Base-by-base conservation (phyloP, 2,113 vertebrate genomes). In the Notothenia rossii region DNA sequence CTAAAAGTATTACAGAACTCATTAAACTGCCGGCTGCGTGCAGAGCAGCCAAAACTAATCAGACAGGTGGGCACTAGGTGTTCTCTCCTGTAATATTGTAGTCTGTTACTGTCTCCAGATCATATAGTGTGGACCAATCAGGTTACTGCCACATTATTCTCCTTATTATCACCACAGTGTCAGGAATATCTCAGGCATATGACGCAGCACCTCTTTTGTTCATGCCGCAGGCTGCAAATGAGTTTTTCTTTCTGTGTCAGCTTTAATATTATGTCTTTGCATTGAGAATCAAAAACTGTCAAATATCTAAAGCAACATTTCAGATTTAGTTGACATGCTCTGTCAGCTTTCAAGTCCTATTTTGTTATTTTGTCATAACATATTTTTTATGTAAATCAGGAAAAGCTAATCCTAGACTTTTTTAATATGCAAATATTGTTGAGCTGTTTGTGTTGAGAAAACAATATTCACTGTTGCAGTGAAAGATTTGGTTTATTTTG, bases 1-100 rank as follows among this genome's bases (percentile, higher is more conserved):
- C 65, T 71, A 61, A 65, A 15, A 45, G 53, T 80, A 64, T 62
- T 64, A 66, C 63, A 67, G 80, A 70, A 64, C 64, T 78, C 85
- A 59, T 86, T 74, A 61, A 50, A 66, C 75, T 73, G 66, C 29
- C 3, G 29, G 29, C 29, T 29, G 29, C 29, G 29, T 4, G 29
- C 3, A 29, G 29, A 29, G 29, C 46, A 64, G 76, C 43, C 54
- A 79, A 63, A 64, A 51, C 51, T 71, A 81, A 73, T 81, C 54
- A 59, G 66, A 78, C 72, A 73, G 72, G 43, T 73, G 69, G 60
- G 60, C 51, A 83, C 77, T 22, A 6, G 53, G 11, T 79, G 65
- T 64, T 68, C 66, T 40, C 61, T 75, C 45, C 69, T 50, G 54
- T 63, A 66, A 72, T 81, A 69, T 78, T 64, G 33, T 40, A 43